Percentiles rank a stretch among this genome's conserved stretches.
Conservation (phyloP, 2,113 vertebrate genomes). For the Rana temporaria region DNA sequence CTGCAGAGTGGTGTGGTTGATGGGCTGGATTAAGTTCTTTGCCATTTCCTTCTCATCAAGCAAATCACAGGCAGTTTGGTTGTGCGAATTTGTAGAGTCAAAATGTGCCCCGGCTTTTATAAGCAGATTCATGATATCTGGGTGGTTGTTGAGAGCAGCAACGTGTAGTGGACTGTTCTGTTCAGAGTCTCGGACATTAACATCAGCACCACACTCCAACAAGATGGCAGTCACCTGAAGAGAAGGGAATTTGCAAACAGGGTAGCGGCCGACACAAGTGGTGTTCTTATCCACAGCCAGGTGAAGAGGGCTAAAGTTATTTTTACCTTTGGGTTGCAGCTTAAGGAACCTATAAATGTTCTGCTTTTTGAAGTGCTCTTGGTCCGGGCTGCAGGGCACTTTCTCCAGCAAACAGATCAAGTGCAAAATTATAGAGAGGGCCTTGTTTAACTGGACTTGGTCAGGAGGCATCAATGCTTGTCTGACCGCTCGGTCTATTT, state of each 20-base stretch:
- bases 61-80: constrained; percentile 94
- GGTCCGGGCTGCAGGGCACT: constrained; percentile 90
- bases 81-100: constrained; percentile 91
- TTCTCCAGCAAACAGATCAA: constrained; percentile 97
- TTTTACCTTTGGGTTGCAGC: constrained; percentile 92
- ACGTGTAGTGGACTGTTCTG: constrained; percentile 94
- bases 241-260: constrained; percentile 97
- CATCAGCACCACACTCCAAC: constrained; percentile 93
- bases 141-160: constrained; percentile 95
- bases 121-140: constrained; percentile 97
- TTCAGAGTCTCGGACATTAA: constrained; percentile 91
- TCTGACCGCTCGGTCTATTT: constrained; percentile 92
- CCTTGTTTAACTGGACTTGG: constrained; percentile 92
- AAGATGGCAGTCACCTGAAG: constrained; percentile 91
- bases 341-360: constrained; percentile 97
- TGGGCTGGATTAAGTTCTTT: constrained; percentile 95
- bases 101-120: constrained; percentile 95
- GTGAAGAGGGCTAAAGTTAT: constrained; percentile 95
- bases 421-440: constrained; percentile 97
- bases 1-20: constrained; percentile 96
- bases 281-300: constrained; percentile 96
- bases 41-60: constrained; percentile 95
- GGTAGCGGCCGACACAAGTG: constrained; percentile 95
- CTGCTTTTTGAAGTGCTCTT: constrained; percentile 97
- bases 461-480: constrained; percentile 83